A percentile compares a stretch with the other conserved stretches of the same genome.
Evolutionary conservation across 2,113 vertebrate genomes (phyloP).

Genomic region (Rhinopithecus roxellana): DNA sequence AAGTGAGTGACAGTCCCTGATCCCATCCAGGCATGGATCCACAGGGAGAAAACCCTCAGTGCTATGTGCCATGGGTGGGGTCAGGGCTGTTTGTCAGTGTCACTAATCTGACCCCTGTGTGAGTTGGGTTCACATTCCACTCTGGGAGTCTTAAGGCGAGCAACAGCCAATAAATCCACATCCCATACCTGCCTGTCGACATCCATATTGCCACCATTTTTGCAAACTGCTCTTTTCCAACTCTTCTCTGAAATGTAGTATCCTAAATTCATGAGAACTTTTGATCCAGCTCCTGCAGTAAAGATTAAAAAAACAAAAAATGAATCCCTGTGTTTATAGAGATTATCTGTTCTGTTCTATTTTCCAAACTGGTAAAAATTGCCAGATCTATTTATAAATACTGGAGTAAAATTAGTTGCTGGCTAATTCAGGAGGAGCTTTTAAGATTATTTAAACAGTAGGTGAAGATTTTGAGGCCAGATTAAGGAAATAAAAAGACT

Average conservation of each 20-base stretch:
- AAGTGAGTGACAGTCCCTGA: rapidly evolving
- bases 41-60: rapidly evolving
- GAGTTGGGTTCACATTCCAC: neutral
- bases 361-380: conserved; percentile 22
- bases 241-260: neutral
- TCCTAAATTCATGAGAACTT: neutral
- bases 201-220: rapidly evolving
- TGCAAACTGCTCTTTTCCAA: too few relatives aligned
- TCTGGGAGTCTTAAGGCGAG: neutral
- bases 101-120: neutral
- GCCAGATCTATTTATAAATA: conserved; percentile 60
- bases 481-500: neutral
- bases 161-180: rapidly evolving
- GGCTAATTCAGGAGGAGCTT: conserved; percentile 27
- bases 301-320: neutral
- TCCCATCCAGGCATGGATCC: too few relatives aligned
- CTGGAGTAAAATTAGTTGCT: neutral
- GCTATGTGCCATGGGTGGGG: rapidly evolving
- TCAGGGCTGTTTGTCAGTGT: neutral
- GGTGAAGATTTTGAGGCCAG: conserved; percentile 46
- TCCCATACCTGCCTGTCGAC: rapidly evolving
- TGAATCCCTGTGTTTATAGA: conserved; percentile 51
- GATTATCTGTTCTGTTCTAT: conserved; percentile 69
- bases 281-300: neutral
- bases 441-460: neutral